These are phyloP conservation scores for Triops longicaudatus DNA, from an alignment of 1,140 invertebrate species.

Conservation along the genomic window DNA sequence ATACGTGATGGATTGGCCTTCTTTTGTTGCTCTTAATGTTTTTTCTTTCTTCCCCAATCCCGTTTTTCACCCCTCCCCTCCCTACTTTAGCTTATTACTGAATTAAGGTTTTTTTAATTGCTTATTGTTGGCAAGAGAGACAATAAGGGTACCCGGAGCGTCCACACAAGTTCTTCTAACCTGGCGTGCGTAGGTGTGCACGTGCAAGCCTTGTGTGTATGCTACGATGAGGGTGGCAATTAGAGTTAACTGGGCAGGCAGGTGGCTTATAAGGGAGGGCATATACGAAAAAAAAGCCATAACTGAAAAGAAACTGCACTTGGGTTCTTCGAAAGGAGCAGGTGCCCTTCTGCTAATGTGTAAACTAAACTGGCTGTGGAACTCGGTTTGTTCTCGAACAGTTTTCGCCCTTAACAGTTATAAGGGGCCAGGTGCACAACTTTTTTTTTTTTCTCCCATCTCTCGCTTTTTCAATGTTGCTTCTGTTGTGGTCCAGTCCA, in stretches of 20 bases:
- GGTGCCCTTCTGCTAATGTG: neutral
- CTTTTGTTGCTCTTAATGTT: too few species aligned
- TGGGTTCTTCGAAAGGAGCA: neutral
- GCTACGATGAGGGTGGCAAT: neutral
- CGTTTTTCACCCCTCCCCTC: neutral
- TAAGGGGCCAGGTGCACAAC: neutral
- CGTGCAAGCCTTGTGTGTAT: neutral
- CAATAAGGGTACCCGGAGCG: slow-evolving; percentile 10
- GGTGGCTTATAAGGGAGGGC: neutral
- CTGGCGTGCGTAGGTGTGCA: slow-evolving; percentile 5
- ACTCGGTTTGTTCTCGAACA: neutral
- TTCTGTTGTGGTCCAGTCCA: neutral
- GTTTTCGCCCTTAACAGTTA: neutral
- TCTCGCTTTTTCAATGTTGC: too few species aligned
- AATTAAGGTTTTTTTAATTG: neutral
- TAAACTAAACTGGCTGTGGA: neutral
- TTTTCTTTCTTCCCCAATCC: too few species aligned
- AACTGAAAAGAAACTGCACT: neutral
- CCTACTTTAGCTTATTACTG: neutral
- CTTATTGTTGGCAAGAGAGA: neutral
- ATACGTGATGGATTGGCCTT: too few species aligned
- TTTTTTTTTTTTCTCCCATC: too few species aligned
- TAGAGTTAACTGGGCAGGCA: neutral
- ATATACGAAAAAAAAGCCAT: neutral
- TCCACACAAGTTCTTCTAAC: neutral